Conservation (phyloP, 2,113 vertebrate species). For the Emberiza fucata region DNA sequence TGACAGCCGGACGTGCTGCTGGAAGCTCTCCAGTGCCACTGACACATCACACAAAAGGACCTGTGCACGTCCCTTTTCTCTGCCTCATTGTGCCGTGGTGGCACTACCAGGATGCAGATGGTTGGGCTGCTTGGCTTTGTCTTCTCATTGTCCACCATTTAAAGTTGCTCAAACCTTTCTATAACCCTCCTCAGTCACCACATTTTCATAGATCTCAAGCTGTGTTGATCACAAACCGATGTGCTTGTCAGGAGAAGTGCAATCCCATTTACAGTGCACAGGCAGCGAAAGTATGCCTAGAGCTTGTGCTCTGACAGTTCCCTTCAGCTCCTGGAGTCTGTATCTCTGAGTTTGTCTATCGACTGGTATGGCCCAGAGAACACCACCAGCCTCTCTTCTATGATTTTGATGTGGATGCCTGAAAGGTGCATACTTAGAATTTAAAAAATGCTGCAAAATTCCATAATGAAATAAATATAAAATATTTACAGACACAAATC, state of each 20-base stretch:
- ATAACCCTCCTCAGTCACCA: not conserved
- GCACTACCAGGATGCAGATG: not conserved
- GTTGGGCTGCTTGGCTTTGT: not conserved
- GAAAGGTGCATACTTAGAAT: not conserved
- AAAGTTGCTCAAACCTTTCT: not conserved
- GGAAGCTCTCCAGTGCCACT: not conserved
- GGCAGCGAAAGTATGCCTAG: not conserved
- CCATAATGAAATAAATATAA: not conserved
- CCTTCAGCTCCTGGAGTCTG: not conserved
- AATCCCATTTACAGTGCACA: not conserved
- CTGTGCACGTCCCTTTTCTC: not conserved
- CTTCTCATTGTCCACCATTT: not conserved
- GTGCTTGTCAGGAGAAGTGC: not conserved
- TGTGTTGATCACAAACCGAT: not conserved
- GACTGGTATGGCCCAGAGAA: not conserved
- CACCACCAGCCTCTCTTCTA: not conserved
- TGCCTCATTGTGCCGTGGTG: rapidly evolving
- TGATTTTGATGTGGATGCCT: not conserved
- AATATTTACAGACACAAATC: not conserved
- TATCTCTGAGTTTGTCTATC: rapidly evolving
- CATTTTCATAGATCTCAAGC: not conserved
- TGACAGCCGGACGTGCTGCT: not conserved
- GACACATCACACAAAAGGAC: not conserved
- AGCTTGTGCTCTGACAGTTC: not conserved
- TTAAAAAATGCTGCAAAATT: not conserved